phyloP scores from a whole-genome alignment of 2,113 vertebrate species.

The Ivindomyrus marchei region DNA sequence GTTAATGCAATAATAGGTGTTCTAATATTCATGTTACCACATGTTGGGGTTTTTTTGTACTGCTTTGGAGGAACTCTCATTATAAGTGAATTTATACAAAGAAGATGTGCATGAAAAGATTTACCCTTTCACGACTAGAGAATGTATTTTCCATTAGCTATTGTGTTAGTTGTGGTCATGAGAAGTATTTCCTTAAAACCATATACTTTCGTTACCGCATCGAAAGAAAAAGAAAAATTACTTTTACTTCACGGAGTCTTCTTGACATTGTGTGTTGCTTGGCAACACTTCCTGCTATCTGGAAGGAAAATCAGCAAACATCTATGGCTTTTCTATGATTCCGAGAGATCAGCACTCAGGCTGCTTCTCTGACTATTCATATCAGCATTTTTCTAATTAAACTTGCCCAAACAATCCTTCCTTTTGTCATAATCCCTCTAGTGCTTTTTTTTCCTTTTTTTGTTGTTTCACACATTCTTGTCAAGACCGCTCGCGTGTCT shows the following conservation, averaged over 20 bases:
- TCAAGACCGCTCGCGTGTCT: neutral
- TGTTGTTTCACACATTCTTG: neutral
- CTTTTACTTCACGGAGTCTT: conserved; percentile 18
- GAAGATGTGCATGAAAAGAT: neutral
- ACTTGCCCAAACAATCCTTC: neutral
- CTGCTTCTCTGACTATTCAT: neutral
- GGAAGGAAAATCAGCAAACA: neutral
- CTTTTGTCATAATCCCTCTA: neutral
- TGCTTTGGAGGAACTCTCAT: neutral
- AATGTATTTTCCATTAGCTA: neutral
- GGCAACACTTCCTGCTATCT: conserved; percentile 9
- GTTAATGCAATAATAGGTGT: neutral
- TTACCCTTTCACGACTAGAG: neutral
- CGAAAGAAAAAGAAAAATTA: conserved; percentile 16
- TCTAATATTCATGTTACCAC: neutral
- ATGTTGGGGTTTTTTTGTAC: neutral
- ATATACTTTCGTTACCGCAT: neutral
- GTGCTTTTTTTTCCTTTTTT: neutral
- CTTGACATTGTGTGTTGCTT: conserved; percentile 19
- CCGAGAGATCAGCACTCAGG: neutral
- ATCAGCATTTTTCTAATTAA: conserved; percentile 12
- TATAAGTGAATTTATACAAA: neutral
- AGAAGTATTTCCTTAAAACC: neutral
- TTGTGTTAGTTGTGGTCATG: neutral
- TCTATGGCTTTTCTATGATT: neutral